Evolutionary conservation across 1,140 invertebrate genomes (phyloP).

Genomic region (Hylaeus volcanicus): DNA sequence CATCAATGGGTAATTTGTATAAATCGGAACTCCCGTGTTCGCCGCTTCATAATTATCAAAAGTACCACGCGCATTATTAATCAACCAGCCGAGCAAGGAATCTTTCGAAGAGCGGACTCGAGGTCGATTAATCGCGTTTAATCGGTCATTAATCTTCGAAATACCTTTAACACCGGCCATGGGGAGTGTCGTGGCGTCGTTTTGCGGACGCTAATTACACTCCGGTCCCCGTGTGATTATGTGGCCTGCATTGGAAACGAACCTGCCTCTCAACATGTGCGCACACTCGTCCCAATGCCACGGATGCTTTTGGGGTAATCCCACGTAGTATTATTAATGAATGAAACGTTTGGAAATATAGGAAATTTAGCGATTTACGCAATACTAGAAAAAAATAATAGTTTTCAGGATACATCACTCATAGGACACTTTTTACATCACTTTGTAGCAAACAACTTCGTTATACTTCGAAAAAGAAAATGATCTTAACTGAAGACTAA

Average conservation of each 20-base stretch:
- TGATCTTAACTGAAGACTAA: too few species aligned
- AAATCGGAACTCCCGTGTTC: background rate
- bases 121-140: conserved; percentile 34
- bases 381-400: too few species aligned
- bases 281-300: conserved; percentile 24
- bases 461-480: too few species aligned
- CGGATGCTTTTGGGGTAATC: background rate
- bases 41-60: conserved; percentile 29
- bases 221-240: conserved; percentile 25
- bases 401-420: too few species aligned
- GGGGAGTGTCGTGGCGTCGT: background rate
- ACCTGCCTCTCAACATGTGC: conserved; percentile 31
- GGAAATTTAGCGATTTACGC: too few species aligned
- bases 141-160: conserved; percentile 38
- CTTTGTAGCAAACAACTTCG: too few species aligned
- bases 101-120: background rate
- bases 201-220: conserved; percentile 45
- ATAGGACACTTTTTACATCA: too few species aligned
- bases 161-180: background rate
- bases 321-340: too few species aligned
- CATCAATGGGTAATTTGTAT: background rate
- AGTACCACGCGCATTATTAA: conserved; percentile 26
- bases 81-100: background rate
- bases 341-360: too few species aligned
- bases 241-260: conserved; percentile 23